Percentiles rank a stretch among this genome's conserved stretches.
Conservation (phyloP, 2,797 vertebrate genomes). For the Thalassophryne amazonica region DNA sequence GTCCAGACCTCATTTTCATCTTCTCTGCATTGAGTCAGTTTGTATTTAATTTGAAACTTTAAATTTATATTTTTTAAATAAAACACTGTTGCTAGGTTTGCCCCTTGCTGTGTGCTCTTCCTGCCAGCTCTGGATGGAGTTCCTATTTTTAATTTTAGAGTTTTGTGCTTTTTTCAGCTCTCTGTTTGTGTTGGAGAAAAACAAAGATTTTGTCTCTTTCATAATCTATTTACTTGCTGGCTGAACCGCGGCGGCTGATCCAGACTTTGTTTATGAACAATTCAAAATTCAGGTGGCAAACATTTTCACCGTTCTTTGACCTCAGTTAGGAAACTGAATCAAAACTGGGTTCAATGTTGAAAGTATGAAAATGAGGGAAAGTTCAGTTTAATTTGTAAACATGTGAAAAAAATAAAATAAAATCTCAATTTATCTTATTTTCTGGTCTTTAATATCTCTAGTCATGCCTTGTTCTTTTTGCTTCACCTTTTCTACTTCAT, state of each 20-base stretch:
- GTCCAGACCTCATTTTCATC: too few species aligned
- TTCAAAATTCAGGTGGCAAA: constrained; percentile 23
- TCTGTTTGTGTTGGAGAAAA: constrained; percentile 41
- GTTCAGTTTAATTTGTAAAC: too few species aligned
- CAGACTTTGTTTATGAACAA: constrained; percentile 52
- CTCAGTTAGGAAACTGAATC: constrained; percentile 14
- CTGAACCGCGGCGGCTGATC: constrained; percentile 18
- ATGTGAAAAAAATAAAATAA: too few species aligned
- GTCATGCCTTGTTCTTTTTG: too few species aligned
- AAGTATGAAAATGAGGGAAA: background rate
- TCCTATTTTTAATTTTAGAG: constrained; percentile 32
- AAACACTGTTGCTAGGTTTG: constrained; percentile 17
- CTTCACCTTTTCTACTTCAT: too few species aligned
- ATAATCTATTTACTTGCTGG: constrained; percentile 31
- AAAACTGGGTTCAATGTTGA: constrained; percentile 9
- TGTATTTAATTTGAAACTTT: too few species aligned
- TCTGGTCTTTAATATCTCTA: too few species aligned
- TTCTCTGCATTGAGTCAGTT: too few species aligned
- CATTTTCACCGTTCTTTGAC: constrained; percentile 19
- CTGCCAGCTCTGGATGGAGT: background rate
- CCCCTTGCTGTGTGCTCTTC: too few species aligned
- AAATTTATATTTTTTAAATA: too few species aligned
- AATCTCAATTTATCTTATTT: too few species aligned
- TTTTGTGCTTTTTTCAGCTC: constrained; percentile 37
- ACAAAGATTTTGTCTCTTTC: constrained; percentile 1